A percentile compares a stretch with the other conserved stretches of the same genome.
Evolutionary conservation across 2,113 vertebrate genomes (phyloP).

Genomic region (Lamprotornis superbus): DNA sequence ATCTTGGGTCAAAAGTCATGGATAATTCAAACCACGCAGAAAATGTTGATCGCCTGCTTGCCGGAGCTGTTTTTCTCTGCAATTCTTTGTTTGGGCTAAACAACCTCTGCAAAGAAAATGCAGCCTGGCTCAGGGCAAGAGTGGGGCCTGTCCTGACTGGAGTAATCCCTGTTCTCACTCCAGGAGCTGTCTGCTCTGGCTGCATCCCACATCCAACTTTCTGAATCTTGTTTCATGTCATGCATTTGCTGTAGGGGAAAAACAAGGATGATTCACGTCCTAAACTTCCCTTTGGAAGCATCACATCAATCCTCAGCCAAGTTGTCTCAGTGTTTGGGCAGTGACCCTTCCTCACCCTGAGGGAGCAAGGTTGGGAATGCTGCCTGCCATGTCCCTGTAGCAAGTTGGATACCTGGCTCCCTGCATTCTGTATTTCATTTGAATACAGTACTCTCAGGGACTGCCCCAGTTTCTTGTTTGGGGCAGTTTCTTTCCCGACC

Average conservation of each 20-base stretch:
- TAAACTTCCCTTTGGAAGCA: neutral
- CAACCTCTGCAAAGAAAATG: neutral
- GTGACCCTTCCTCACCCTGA: neutral
- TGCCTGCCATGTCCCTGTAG: neutral
- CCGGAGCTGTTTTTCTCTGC: neutral
- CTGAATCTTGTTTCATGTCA: neutral
- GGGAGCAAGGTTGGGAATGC: neutral
- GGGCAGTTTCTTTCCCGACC: neutral
- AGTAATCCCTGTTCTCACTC: neutral
- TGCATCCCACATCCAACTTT: neutral
- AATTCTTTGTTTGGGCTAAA: neutral
- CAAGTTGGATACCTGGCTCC: neutral
- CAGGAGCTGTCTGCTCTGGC: neutral
- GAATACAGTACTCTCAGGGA: neutral
- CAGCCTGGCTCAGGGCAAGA: neutral
- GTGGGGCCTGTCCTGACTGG: neutral
- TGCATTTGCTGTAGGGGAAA: neutral
- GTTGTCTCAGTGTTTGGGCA: neutral
- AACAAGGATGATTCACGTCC: neutral
- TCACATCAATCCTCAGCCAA: neutral
- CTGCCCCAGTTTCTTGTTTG: neutral
- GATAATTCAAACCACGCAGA: constrained; percentile 38
- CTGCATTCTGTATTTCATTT: neutral
- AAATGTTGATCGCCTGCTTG: neutral
- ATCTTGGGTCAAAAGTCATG: constrained; percentile 61